These are phyloP conservation scores for Neoascia interrupta DNA, from an alignment of 2,888 invertebrate species.

Conservation along the genomic window DNA sequence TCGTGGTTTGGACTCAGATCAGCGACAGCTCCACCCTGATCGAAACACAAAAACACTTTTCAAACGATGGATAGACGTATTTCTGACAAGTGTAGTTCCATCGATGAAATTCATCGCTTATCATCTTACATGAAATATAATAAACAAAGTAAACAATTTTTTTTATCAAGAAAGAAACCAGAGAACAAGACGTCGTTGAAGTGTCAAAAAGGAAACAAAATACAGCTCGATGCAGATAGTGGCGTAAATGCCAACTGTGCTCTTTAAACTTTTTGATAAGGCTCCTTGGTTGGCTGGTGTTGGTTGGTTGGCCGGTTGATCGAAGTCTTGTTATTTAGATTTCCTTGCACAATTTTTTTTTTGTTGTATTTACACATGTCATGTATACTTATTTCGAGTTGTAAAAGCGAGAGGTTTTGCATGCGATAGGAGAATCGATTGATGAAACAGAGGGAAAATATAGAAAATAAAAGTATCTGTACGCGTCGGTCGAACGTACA, in stretches of 20 bases:
- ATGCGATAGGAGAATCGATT: slow-evolving; percentile 5
- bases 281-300: slow-evolving; percentile 24
- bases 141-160: slow-evolving; percentile 51
- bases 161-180: slow-evolving; percentile 58
- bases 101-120: slow-evolving; percentile 29
- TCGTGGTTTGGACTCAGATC: too few relatives aligned
- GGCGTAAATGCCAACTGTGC: slow-evolving; percentile 47
- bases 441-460: slow-evolving; percentile 2
- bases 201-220: slow-evolving; percentile 57
- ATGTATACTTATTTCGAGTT: neutral
- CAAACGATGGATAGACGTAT: too few relatives aligned
- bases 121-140: slow-evolving; percentile 59
- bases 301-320: too few relatives aligned
- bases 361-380: neutral
- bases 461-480: too few relatives aligned
- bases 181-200: slow-evolving; percentile 59
- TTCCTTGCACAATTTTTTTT: slow-evolving; percentile 48
- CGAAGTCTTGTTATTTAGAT: slow-evolving; percentile 32
- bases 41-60: too few relatives aligned
- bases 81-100: slow-evolving; percentile 36
- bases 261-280: slow-evolving; percentile 60
- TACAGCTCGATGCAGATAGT: slow-evolving; percentile 52
- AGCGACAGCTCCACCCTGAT: too few relatives aligned
- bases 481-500: too few relatives aligned
- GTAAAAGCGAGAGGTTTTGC: neutral